Conservation (phyloP, 1,140 invertebrate species). For the Uloborus diversus region DNA sequence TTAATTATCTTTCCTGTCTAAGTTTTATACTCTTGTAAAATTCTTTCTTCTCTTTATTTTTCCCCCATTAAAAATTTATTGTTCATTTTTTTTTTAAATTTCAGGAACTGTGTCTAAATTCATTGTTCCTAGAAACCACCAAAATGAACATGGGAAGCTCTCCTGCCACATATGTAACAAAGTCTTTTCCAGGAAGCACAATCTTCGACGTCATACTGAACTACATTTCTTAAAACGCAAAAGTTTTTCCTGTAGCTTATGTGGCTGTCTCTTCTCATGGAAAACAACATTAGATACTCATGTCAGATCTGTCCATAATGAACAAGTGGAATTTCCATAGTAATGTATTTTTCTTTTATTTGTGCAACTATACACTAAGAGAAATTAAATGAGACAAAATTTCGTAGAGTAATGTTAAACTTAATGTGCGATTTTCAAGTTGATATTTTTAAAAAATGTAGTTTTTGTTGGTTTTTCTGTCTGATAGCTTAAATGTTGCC, state of each 20-base stretch:
- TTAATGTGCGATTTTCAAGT: too few relatives aligned
- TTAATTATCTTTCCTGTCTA: too few relatives aligned
- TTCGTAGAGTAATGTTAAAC: too few relatives aligned
- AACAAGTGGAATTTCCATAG: neutral
- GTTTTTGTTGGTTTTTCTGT: too few relatives aligned
- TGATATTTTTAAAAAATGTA: too few relatives aligned
- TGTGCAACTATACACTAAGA: too few relatives aligned
- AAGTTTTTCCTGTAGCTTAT: slow-evolving; percentile 40
- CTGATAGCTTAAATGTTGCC: too few relatives aligned
- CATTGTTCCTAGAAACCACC: slow-evolving; percentile 5
- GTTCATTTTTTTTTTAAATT: neutral
- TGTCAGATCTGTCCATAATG: slow-evolving; percentile 27
- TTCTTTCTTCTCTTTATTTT: too few relatives aligned
- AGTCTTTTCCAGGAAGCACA: slow-evolving; percentile 24
- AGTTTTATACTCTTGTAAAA: too few relatives aligned
- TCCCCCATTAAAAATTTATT: neutral
- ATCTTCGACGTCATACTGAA: slow-evolving; percentile 38
- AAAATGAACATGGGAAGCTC: slow-evolving; percentile 5
- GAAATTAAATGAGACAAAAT: too few relatives aligned
- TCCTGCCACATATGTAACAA: slow-evolving; percentile 42
- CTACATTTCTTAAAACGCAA: slow-evolving; percentile 45
- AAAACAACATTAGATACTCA: slow-evolving; percentile 53
- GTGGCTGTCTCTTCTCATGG: slow-evolving; percentile 48
- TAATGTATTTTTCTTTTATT: too few relatives aligned
- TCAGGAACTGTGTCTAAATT: slow-evolving; percentile 14